Percentiles rank a stretch among this genome's conserved stretches.
Conservation (phyloP, 2,797 vertebrate species). For the Sebastes matsubarae region DNA sequence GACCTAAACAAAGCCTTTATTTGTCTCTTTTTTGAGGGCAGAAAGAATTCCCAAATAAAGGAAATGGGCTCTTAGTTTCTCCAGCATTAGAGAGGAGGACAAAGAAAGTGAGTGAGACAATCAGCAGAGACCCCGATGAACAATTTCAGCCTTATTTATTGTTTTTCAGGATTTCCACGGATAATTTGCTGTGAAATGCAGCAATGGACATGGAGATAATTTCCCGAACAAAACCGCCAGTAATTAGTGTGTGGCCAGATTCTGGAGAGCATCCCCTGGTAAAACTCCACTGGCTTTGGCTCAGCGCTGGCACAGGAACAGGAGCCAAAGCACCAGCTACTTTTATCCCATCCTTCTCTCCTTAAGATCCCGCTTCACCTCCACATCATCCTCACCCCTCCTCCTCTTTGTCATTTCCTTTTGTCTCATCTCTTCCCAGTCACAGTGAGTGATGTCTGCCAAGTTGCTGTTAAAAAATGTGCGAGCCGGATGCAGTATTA, state of each 20-base stretch:
- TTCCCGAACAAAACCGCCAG: slow-evolving; percentile 77
- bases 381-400: slow-evolving; percentile 8
- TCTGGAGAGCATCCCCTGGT: slow-evolving; percentile 66
- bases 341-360: slow-evolving; percentile 40
- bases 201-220: slow-evolving; percentile 81
- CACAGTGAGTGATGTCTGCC: slow-evolving; percentile 44
- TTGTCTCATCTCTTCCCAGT: slow-evolving; percentile 36
- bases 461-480: slow-evolving; percentile 36
- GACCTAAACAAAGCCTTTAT: slow-evolving; percentile 71
- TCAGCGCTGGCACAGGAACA: slow-evolving; percentile 40
- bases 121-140: slow-evolving; percentile 68
- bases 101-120: slow-evolving; percentile 69
- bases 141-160: slow-evolving; percentile 80
- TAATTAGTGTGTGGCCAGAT: slow-evolving; percentile 81
- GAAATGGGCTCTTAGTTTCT: slow-evolving; percentile 67
- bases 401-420: slow-evolving; percentile 41
- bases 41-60: slow-evolving; percentile 68
- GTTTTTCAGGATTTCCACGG: slow-evolving; percentile 78
- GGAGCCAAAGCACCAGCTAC: slow-evolving; percentile 39
- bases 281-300: slow-evolving; percentile 47
- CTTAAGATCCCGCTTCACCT: slow-evolving; percentile 47
- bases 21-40: slow-evolving; percentile 62
- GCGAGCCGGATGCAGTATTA: slow-evolving; percentile 27
- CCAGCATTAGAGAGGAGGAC: slow-evolving; percentile 60
- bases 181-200: slow-evolving; percentile 83